Conservation (phyloP, 2,888 invertebrate species). For the Entomobrya multifasciata region DNA sequence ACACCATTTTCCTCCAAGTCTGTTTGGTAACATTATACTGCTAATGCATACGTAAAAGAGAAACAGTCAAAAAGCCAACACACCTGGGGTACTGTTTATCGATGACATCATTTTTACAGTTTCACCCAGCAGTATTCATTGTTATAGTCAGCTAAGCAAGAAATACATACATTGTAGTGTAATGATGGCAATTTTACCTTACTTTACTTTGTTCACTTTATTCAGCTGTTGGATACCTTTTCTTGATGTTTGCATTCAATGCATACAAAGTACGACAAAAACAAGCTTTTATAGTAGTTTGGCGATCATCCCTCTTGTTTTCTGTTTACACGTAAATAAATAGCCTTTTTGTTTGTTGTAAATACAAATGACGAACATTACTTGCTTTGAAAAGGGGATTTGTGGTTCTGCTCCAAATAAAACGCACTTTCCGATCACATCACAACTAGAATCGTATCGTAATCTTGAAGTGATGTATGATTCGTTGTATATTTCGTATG, state of each 20-base stretch:
- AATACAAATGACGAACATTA: background rate
- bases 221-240: background rate
- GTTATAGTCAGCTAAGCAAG: background rate
- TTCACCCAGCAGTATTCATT: slow-evolving; percentile 4
- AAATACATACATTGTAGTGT: background rate
- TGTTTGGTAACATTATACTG: slow-evolving; percentile 18
- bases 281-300: background rate
- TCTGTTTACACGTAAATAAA: no score
- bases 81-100: slow-evolving; percentile 39
- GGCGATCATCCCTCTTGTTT: background rate
- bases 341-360: background rate
- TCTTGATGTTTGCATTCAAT: slow-evolving; percentile 1
- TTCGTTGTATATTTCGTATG: no score
- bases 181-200: no score
- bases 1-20: slow-evolving; percentile 7
- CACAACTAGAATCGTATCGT: no score
- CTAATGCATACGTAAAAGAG: background rate
- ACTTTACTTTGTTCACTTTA: background rate
- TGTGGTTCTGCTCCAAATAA: background rate
- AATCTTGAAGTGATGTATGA: no score
- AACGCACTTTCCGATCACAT: background rate
- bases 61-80: slow-evolving; percentile 1
- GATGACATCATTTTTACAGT: slow-evolving; percentile 46
- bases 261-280: background rate
- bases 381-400: background rate